Conservation (phyloP, 2,113 vertebrate genomes). For the Tursiops truncatus region DNA sequence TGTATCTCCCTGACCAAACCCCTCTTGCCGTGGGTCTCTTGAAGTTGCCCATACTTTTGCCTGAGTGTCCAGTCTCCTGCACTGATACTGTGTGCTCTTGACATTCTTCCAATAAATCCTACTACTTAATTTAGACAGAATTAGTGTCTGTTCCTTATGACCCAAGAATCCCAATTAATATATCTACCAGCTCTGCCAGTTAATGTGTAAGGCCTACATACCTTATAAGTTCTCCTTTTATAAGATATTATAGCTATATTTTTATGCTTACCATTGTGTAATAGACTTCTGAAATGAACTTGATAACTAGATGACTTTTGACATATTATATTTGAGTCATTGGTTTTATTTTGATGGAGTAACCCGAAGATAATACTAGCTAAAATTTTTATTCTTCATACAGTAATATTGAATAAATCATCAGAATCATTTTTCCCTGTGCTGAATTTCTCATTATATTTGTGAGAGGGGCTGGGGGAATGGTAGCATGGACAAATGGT, state of each 20-base stretch:
- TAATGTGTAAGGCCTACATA: background rate
- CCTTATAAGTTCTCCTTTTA: background rate
- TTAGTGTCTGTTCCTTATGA: background rate
- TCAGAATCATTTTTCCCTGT: background rate
- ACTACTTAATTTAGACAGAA: background rate
- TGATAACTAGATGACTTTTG: background rate
- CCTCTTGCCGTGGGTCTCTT: background rate
- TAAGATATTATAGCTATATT: background rate
- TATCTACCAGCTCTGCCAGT: rapidly evolving
- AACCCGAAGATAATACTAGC: background rate
- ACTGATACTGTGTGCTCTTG: background rate
- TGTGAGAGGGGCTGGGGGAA: background rate
- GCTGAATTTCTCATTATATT: background rate
- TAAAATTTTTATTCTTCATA: background rate
- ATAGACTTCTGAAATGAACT: background rate
- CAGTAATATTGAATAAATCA: slow-evolving; percentile 1
- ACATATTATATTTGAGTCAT: background rate
- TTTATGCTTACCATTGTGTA: background rate
- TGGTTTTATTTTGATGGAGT: background rate
- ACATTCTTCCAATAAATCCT: background rate
- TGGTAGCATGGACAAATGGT: background rate
- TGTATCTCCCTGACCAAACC: rapidly evolving
- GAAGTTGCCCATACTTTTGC: background rate
- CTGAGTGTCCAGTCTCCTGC: background rate
- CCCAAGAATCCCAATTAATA: background rate